A percentile compares a stretch with the other conserved stretches of the same genome.
phyloP scores from a whole-genome alignment of 1,140 invertebrate species.

The Aleiodes sp. region DNA sequence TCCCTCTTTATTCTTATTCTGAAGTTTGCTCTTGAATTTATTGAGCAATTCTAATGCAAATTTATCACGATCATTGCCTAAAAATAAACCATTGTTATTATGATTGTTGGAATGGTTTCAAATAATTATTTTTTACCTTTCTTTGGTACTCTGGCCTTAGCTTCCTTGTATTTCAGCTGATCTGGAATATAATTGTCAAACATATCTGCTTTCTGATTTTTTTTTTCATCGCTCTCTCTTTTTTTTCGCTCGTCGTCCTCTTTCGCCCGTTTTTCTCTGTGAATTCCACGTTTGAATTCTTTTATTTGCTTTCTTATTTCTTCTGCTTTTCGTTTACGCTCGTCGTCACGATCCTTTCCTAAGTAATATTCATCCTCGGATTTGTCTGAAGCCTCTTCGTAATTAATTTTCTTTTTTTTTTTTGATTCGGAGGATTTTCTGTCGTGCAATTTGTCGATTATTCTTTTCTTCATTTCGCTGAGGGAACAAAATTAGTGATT shows the following conservation, averaged over 20 bases:
- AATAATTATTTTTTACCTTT: slow-evolving; percentile 68
- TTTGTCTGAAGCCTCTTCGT: slow-evolving; percentile 44
- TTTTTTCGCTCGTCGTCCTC: slow-evolving; percentile 61
- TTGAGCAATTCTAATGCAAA: slow-evolving; percentile 81
- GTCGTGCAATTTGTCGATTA: slow-evolving; percentile 67
- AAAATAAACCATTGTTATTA: slow-evolving; percentile 37
- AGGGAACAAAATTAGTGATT: slow-evolving; percentile 34
- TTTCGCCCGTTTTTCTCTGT: slow-evolving; percentile 72
- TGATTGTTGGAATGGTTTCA: no score
- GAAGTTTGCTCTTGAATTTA: slow-evolving; percentile 85
- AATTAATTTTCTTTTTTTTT: slow-evolving; percentile 41
- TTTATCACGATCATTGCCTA: slow-evolving; percentile 67
- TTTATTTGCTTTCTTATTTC: slow-evolving; percentile 81
- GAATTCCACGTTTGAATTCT: slow-evolving; percentile 75
- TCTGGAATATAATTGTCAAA: slow-evolving; percentile 80
- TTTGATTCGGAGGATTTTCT: slow-evolving; percentile 62
- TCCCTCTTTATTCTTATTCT: slow-evolving; percentile 72
- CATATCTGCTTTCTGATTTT: slow-evolving; percentile 68
- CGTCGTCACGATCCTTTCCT: slow-evolving; percentile 74
- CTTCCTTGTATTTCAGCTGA: slow-evolving; percentile 80
- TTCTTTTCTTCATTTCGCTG: slow-evolving; percentile 63
- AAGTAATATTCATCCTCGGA: slow-evolving; percentile 71
- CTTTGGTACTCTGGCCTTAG: slow-evolving; percentile 73
- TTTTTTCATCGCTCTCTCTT: slow-evolving; percentile 58
- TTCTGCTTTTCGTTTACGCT: slow-evolving; percentile 74